Conservation (phyloP, 2,888 invertebrate genomes). For the Agrotis clavis region DNA sequence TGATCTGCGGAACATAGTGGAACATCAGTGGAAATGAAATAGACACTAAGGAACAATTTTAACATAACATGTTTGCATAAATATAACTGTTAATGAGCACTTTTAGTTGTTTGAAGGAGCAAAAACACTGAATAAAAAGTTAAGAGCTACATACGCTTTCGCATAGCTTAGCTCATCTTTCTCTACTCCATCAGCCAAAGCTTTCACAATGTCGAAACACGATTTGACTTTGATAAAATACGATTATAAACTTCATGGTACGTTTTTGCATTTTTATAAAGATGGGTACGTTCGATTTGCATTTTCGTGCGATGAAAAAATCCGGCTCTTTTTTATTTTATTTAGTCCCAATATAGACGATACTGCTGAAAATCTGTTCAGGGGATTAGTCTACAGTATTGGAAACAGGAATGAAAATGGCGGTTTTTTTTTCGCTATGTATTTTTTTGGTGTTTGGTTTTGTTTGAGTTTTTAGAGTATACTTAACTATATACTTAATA, state of each 20-base stretch:
- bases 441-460: conserved; percentile 11
- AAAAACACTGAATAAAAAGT: background rate
- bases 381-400: conserved; percentile 43
- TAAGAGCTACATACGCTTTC: background rate
- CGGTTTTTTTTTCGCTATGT: conserved; percentile 17
- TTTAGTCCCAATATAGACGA: conserved; percentile 30
- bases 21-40: too few relatives aligned
- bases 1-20: too few relatives aligned
- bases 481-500: background rate
- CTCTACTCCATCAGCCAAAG: conserved; percentile 53
- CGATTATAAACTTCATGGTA: conserved; percentile 80
- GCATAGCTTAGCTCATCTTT: conserved; percentile 32
- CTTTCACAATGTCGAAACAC: conserved; percentile 82
- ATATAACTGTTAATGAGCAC: too few relatives aligned
- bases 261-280: conserved; percentile 82
- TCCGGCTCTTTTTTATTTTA: conserved; percentile 43
- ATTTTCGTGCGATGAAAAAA: conserved; percentile 57
- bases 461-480: background rate
- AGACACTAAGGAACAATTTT: too few relatives aligned
- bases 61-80: too few relatives aligned
- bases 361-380: conserved; percentile 41
- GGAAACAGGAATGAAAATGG: conserved; percentile 40
- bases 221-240: conserved; percentile 87
- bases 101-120: too few relatives aligned
- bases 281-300: conserved; percentile 66